Conservation (phyloP, 2,113 vertebrate species). For the Scopus umbretta region DNA sequence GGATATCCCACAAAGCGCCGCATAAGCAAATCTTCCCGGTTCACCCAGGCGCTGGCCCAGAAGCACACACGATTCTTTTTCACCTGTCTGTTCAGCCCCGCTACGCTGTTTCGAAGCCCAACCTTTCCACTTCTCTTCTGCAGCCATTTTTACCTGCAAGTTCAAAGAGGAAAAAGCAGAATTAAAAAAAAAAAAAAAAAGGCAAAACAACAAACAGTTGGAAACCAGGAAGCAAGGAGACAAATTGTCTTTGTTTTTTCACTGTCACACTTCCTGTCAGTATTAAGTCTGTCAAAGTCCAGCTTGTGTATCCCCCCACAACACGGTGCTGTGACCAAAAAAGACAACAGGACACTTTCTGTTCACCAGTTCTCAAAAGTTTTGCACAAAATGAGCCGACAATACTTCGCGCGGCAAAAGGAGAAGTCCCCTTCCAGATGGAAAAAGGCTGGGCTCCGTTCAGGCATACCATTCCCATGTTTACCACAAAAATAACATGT, state of each 20-base stretch:
- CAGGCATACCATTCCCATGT: neutral
- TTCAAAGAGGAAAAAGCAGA: constrained; percentile 18
- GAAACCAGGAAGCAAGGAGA: neutral
- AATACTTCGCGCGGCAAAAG: neutral
- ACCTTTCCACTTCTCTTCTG: neutral
- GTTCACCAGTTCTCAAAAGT: neutral
- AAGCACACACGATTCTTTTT: neutral
- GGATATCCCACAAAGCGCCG: constrained; percentile 81
- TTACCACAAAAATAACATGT: neutral
- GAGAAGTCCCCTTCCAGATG: neutral
- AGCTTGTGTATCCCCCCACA: neutral
- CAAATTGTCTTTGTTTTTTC: neutral
- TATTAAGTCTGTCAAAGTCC: neutral
- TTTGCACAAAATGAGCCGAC: neutral
- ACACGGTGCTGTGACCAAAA: neutral
- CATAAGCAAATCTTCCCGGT: constrained; percentile 82
- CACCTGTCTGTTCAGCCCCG: neutral
- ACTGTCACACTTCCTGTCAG: neutral
- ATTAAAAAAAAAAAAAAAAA: neutral
- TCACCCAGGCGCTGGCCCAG: constrained; percentile 74
- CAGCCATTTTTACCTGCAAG: constrained; percentile 64
- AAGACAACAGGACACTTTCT: neutral
- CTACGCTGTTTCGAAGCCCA: rapidly evolving
- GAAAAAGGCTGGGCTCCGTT: neutral
- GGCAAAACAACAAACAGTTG: neutral